Evolutionary conservation across 1,140 invertebrate species (phyloP).

Genomic region (Drosophila tani): DNA sequence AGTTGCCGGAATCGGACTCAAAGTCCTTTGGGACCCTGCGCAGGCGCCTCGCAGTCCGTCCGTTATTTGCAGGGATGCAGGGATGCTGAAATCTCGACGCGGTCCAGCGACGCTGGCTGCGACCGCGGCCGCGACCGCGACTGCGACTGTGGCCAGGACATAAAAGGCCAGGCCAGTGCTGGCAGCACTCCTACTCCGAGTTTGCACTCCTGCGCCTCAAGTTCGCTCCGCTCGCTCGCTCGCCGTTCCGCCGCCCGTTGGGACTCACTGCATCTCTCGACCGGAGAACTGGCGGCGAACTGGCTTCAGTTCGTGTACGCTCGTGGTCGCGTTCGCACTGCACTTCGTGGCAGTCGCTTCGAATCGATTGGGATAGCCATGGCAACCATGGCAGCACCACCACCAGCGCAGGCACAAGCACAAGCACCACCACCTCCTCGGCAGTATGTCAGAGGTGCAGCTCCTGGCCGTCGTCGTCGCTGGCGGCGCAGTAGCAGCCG

Average conservation of each 20-base stretch:
- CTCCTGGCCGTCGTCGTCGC: slow-evolving; percentile 28
- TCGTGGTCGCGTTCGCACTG: slow-evolving; percentile 69
- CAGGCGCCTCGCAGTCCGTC: slow-evolving; percentile 43
- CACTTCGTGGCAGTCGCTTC: slow-evolving; percentile 48
- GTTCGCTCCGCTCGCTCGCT: slow-evolving; percentile 50
- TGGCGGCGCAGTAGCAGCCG: slow-evolving; percentile 16
- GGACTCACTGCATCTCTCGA: slow-evolving; percentile 7
- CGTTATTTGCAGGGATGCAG: slow-evolving; percentile 14
- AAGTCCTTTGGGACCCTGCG: slow-evolving; percentile 36
- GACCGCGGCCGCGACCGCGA: slow-evolving; percentile 32
- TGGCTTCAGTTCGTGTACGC: slow-evolving; percentile 65
- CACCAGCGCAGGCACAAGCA: slow-evolving; percentile 15
- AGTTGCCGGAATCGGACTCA: slow-evolving; percentile 14
- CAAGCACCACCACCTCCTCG: slow-evolving; percentile 17
- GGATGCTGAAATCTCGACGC: slow-evolving; percentile 44
- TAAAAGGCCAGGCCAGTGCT: slow-evolving; percentile 72
- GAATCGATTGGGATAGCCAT: slow-evolving; percentile 76
- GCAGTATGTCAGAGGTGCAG: slow-evolving; percentile 61
- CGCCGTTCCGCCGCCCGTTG: slow-evolving; percentile 1
- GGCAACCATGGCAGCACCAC: slow-evolving; percentile 46
- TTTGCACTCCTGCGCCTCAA: slow-evolving; percentile 63
- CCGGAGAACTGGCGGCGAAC: slow-evolving; percentile 13
- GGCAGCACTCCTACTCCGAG: slow-evolving; percentile 79
- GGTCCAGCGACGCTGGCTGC: slow-evolving; percentile 55
- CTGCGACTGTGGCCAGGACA: slow-evolving; percentile 58